Percentiles rank a stretch among this genome's conserved stretches.
Conservation (phyloP, 2,888 invertebrate genomes). For the Phortica okadai region DNA sequence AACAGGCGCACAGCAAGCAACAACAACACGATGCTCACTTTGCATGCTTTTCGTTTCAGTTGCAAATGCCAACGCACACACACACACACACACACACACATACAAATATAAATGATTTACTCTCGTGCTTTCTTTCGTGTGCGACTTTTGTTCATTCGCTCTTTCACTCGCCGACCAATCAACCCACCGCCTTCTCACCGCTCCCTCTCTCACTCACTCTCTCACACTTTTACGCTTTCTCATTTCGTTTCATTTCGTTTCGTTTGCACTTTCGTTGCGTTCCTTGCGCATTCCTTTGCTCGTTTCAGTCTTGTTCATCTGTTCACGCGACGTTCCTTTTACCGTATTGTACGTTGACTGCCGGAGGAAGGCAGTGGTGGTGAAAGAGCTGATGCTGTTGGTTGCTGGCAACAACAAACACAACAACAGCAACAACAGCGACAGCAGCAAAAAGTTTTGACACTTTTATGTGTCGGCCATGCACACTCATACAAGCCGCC, state of each 20-base stretch:
- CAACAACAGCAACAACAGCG: not conserved
- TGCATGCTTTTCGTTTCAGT: constrained; percentile 13
- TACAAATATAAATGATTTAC: constrained; percentile 48
- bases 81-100: constrained; percentile 7
- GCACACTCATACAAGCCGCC: not conserved
- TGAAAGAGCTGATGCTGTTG: no score
- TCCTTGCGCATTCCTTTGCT: not conserved
- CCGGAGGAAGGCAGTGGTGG: not conserved
- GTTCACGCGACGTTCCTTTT: not conserved
- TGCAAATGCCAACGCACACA: constrained; percentile 1
- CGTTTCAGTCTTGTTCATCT: not conserved
- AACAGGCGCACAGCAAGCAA: constrained; percentile 63
- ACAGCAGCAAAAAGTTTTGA: constrained; percentile 61
- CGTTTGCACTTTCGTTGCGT: constrained; percentile 6
- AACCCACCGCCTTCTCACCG: no score
- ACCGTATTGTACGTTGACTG: not conserved
- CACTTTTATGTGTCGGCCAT: constrained; percentile 56
- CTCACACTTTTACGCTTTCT: not conserved
- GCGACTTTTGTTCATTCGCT: not conserved
- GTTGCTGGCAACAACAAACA: no score
- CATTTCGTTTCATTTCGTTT: not conserved
- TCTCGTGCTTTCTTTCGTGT: constrained; percentile 41
- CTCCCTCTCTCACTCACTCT: not conserved
- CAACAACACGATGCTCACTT: constrained; percentile 36
- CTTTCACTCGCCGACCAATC: not conserved